These are phyloP conservation scores for Scrobipalpa costella DNA, from an alignment of 2,888 invertebrate species.

Conservation along the genomic window DNA sequence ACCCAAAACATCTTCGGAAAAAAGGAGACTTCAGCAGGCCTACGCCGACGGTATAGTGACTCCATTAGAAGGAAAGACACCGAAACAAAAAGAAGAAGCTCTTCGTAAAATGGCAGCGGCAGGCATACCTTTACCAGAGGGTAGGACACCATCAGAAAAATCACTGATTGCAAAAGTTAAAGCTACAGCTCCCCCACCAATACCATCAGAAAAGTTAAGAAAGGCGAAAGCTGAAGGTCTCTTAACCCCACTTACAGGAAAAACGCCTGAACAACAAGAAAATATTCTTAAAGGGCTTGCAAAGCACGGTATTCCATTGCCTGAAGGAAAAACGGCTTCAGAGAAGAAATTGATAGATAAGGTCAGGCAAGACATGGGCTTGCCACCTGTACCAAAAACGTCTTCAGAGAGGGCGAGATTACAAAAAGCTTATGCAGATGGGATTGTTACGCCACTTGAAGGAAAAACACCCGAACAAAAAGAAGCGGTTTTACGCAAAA, in stretches of 20 bases:
- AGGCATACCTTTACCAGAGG: slow-evolving; percentile 43
- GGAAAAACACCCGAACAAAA: slow-evolving; percentile 41
- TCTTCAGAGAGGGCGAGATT: slow-evolving; percentile 32
- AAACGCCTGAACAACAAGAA: slow-evolving; percentile 33
- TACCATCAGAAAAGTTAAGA: slow-evolving; percentile 31
- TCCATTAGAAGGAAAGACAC: slow-evolving; percentile 44
- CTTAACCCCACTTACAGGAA: slow-evolving; percentile 35
- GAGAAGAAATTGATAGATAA: slow-evolving; percentile 42
- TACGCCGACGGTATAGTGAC: slow-evolving; percentile 37
- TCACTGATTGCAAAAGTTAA: slow-evolving; percentile 22
- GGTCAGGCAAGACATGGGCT: slow-evolving; percentile 41
- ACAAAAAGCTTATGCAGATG: slow-evolving; percentile 34
- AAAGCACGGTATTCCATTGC: slow-evolving; percentile 36
- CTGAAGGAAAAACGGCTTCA: slow-evolving; percentile 42
- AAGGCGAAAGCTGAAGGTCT: slow-evolving; percentile 35
- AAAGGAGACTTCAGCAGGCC: slow-evolving; percentile 33
- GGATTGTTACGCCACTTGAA: slow-evolving; percentile 36
- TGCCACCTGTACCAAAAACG: slow-evolving; percentile 37
- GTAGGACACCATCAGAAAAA: slow-evolving; percentile 42
- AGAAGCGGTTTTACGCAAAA: slow-evolving; percentile 36
- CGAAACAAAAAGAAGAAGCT: slow-evolving; percentile 41
- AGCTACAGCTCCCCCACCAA: slow-evolving; percentile 12
- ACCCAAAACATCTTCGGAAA: slow-evolving; percentile 37
- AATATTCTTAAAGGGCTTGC: slow-evolving; percentile 16
- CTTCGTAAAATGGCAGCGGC: slow-evolving; percentile 37